These are phyloP conservation scores for Stenodera caucasica DNA, from an alignment of 2,888 invertebrate species.

Conservation along the genomic window DNA sequence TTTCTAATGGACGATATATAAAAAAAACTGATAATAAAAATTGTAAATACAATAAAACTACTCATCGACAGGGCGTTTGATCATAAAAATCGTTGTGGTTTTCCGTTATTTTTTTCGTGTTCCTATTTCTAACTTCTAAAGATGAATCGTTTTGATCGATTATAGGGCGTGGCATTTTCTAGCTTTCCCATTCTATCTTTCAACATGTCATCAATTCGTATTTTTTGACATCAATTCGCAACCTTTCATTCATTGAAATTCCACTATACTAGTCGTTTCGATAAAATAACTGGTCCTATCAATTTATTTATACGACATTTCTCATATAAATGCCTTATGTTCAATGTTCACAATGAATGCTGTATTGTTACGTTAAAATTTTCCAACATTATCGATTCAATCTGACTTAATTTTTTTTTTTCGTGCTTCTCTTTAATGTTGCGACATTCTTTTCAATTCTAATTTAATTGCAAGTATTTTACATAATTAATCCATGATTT, in stretches of 20 bases:
- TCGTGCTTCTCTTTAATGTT: not conserved
- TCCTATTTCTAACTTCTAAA: not conserved
- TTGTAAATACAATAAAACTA: not conserved
- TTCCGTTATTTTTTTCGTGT: not conserved
- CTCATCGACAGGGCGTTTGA: constrained; percentile 6
- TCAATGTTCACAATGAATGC: constrained; percentile 1
- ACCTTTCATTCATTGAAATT: constrained; percentile 16
- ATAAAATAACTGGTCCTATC: constrained; percentile 12
- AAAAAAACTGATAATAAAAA: not conserved
- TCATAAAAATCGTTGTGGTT: not conserved
- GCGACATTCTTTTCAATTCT: constrained; percentile 5
- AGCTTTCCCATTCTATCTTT: constrained; percentile 20
- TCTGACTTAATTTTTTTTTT: not conserved
- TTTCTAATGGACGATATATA: not conserved
- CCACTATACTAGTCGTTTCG: constrained; percentile 1
- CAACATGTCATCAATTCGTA: constrained; percentile 38
- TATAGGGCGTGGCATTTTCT: constrained; percentile 38
- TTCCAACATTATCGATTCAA: not conserved
- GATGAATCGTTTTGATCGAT: constrained; percentile 35
- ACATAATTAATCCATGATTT: not conserved
- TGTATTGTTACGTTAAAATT: not conserved
- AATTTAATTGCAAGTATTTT: too few species aligned
- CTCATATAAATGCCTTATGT: constrained; percentile 6
- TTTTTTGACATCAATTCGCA: constrained; percentile 29
- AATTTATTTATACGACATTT: constrained; percentile 18